Evolutionary conservation across 2,797 vertebrate genomes (phyloP), one percentile per base, ranked within the genome.

Genomic region (Ptychadena robeensis): DNA sequence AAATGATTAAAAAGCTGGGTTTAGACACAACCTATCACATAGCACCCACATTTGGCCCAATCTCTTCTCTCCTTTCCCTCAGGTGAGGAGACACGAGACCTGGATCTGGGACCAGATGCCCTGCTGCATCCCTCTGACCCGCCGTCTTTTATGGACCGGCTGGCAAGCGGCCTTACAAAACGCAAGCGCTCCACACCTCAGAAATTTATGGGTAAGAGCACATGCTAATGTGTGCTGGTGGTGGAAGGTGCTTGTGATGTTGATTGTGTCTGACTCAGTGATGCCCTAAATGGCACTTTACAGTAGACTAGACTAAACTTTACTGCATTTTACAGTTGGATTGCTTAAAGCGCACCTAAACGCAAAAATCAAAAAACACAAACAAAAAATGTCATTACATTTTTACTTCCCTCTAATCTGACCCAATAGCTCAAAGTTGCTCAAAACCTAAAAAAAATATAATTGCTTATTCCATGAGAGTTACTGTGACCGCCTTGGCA

Each of bases 161-260:
- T 98, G 91, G 91, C 94, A 32, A 95, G 95, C 87, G 97, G 95
- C 93, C 94, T 98, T 89, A 97, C 97, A 89, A 99, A 99, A 89
- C 94, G 97, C 88, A 99, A 99, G 88, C 95, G 97, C 78, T 97
- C 96, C 73, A 98, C 95, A 18, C 97, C 97, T 67, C 97, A 99
- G 93, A 98, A 97, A 89, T 97, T 99, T 88, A 91, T 98, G 87
- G 96, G 97, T 99, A 91, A 94, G 96, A 89, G 85, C 81, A 65
- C 40, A 38, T 79, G 22, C 34, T 31, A 3, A 0, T 15, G 9
- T 44, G 76, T 77, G 64, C 66, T 67, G 0, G 3, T 78, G 79
- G 63, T 37, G 71, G 40, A 27, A 70, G 37, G 22, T 63, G 59
- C 34, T 59, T 73, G 73, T 80, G 73, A 59, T 77, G 48, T 30